Percentiles rank a stretch among this genome's conserved stretches.
Conservation (phyloP, 1,140 invertebrate species). For the Brachionus calyciflorus region DNA sequence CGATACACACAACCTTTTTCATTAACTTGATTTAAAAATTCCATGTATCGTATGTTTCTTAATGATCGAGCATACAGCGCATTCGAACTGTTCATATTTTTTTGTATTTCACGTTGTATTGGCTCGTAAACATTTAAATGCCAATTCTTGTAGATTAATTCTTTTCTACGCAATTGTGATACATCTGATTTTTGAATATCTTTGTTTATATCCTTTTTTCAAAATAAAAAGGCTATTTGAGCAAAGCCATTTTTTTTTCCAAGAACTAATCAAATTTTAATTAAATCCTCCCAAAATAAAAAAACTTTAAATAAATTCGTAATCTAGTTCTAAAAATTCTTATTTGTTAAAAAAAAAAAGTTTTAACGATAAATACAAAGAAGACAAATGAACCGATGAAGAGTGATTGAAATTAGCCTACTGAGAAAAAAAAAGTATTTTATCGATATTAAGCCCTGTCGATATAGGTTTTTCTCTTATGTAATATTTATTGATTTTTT, state of each 20-base stretch:
- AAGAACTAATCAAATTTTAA: neutral
- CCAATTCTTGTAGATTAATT: conserved; percentile 29
- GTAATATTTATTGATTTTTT: no score
- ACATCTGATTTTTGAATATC: conserved; percentile 21
- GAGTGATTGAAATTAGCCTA: no score
- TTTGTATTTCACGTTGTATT: conserved; percentile 8
- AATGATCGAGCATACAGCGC: neutral
- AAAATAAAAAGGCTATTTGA: no score
- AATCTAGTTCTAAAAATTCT: no score
- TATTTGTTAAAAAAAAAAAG: no score
- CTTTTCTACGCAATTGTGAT: conserved; percentile 5
- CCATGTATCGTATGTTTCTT: neutral
- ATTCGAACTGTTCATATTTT: conserved; percentile 14
- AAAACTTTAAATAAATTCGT: no score
- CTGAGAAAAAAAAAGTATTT: no score
- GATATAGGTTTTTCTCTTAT: no score
- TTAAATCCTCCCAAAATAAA: no score
- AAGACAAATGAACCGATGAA: no score
- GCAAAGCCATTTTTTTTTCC: neutral
- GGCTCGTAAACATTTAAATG: conserved; percentile 29
- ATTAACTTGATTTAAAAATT: neutral
- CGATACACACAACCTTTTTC: neutral
- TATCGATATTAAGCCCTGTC: no score
- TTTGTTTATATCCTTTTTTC: conserved; percentile 32
- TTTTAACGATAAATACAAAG: no score